A percentile compares a stretch with the other conserved stretches of the same genome.
Conservation (phyloP, 2,888 invertebrate species). For the Thymelicus lineola region DNA sequence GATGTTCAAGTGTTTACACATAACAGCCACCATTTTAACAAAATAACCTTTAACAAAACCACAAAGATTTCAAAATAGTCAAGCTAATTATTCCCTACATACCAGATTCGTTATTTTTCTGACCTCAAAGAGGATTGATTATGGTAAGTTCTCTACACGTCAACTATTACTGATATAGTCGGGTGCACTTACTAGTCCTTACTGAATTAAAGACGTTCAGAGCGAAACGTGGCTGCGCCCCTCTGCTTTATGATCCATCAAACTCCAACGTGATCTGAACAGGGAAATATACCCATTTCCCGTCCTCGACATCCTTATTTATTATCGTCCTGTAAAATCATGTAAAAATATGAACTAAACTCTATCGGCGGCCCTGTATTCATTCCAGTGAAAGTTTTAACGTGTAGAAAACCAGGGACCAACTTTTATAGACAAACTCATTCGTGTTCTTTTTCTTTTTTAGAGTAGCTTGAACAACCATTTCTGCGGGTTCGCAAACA, state of each 20-base stretch:
- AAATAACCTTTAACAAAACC: too few species aligned
- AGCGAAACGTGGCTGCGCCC: constrained; percentile 30
- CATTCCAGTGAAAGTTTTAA: background rate
- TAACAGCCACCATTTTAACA: too few species aligned
- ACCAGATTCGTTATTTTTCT: too few species aligned
- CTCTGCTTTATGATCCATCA: constrained; percentile 65
- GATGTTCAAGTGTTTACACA: too few species aligned
- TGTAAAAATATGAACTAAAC: background rate
- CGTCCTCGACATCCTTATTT: background rate
- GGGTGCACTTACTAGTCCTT: too few species aligned
- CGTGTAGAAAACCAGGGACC: background rate
- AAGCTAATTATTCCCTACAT: too few species aligned
- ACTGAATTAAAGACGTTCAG: background rate
- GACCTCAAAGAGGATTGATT: too few species aligned
- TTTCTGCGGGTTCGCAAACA: background rate
- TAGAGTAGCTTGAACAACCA: background rate
- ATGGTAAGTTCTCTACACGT: too few species aligned
- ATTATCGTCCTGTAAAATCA: background rate
- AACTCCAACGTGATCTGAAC: constrained; percentile 63
- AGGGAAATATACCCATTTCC: constrained; percentile 37
- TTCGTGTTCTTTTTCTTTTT: too few species aligned
- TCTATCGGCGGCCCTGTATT: background rate
- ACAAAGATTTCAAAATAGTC: too few species aligned
- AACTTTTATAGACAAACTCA: constrained; percentile 2
- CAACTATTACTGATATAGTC: too few species aligned